phyloP scores from a whole-genome alignment of 1,140 invertebrate genomes.

The Manduca sexta region DNA sequence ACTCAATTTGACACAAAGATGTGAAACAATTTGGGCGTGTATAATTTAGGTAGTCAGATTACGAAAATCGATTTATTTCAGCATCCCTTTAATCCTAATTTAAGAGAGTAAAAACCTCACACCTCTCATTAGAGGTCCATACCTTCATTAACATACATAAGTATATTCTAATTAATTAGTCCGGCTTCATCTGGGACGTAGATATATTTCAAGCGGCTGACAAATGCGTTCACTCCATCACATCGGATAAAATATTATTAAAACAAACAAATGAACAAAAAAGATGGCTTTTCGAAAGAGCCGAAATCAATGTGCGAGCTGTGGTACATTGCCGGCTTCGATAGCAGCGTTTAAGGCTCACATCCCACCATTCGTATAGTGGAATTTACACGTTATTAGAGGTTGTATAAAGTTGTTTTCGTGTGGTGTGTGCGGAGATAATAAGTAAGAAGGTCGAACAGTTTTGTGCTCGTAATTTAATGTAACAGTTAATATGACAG shows the following conservation, averaged over 20 bases:
- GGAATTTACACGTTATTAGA: constrained; percentile 11
- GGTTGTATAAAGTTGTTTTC: constrained; percentile 18
- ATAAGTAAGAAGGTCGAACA: constrained; percentile 55
- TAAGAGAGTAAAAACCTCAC: too few species aligned
- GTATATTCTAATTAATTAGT: constrained; percentile 58
- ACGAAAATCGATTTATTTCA: too few species aligned
- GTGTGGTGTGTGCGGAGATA: constrained; percentile 22
- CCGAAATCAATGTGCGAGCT: constrained; percentile 71
- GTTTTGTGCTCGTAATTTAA: constrained; percentile 68
- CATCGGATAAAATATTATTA: constrained; percentile 71
- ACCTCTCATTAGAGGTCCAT: constrained; percentile 22
- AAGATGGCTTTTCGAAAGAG: constrained; percentile 67
- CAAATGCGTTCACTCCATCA: constrained; percentile 70
- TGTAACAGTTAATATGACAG: constrained; percentile 73
- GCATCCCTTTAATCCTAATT: too few species aligned
- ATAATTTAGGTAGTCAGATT: too few species aligned
- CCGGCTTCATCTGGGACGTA: constrained; percentile 35
- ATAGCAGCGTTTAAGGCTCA: constrained; percentile 19
- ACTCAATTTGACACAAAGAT: too few species aligned
- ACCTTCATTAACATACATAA: constrained; percentile 41
- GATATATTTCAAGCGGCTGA: constrained; percentile 64
- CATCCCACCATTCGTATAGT: not conserved
- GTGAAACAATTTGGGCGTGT: too few species aligned
- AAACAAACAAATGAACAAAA: constrained; percentile 72
- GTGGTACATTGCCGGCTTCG: constrained; percentile 44